Evolutionary conservation across 30 jellyfish, hydroid and myxozoan species (phyloP).

Genomic region (Aurelia sp.): DNA sequence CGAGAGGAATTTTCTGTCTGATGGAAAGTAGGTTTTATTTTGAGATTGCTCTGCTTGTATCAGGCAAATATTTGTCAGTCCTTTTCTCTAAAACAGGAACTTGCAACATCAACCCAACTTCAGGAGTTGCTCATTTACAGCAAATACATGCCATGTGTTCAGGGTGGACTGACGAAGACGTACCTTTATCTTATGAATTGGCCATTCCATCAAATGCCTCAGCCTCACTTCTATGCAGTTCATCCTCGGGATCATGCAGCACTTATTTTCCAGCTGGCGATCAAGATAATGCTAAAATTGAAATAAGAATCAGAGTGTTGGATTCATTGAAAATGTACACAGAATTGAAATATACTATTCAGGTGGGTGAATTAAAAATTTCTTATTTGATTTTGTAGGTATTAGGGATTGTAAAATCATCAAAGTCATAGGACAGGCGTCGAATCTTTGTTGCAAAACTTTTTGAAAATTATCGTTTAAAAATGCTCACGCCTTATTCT

Average conservation of each 20-base stretch:
- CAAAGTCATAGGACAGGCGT: too few relatives aligned
- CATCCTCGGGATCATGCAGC: slow-evolving; percentile 11
- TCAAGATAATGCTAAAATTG: slow-evolving; percentile 5
- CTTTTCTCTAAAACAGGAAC: too few relatives aligned
- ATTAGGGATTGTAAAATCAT: too few relatives aligned
- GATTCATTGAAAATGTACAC: slow-evolving; percentile 47
- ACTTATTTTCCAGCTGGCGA: slow-evolving; percentile 29
- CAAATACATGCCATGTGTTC: slow-evolving; percentile 7
- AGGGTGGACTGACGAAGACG: slow-evolving; percentile 41
- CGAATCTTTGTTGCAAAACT: too few relatives aligned
- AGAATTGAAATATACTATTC: not conserved
- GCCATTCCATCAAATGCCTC: slow-evolving; percentile 4
- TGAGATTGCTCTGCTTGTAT: too few relatives aligned
- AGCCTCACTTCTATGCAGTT: not conserved
- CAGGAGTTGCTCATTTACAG: slow-evolving; percentile 19
- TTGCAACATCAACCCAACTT: slow-evolving; percentile 27
- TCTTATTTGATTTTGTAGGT: not conserved
- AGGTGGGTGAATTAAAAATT: not conserved
- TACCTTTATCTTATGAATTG: slow-evolving; percentile 57
- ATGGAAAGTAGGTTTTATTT: too few relatives aligned
- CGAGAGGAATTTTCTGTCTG: too few relatives aligned
- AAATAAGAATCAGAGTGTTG: slow-evolving; percentile 12
- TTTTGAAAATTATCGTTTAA: too few relatives aligned
- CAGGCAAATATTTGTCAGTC: too few relatives aligned
- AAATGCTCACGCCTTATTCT: too few relatives aligned